Evolutionary conservation across 2,888 invertebrate species (phyloP), one percentile per base, ranked within the genome.

Genomic region (Myopa tessellatipennis): DNA sequence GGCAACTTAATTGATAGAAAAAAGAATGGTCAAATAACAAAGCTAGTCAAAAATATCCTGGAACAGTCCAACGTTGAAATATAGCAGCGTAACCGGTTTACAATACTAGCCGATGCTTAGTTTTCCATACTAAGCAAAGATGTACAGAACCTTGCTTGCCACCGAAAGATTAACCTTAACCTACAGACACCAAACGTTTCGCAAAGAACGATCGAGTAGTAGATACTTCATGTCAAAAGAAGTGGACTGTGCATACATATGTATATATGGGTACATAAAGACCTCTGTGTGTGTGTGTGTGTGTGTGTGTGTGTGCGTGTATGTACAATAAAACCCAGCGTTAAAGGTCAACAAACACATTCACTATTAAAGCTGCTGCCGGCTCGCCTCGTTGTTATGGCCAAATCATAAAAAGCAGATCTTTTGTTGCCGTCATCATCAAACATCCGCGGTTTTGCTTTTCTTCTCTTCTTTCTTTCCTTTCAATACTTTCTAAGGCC

Each of bases 261-360:
- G 8, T 38, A 68, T 34, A 40, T 16, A 55, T 65, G 38, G 58
- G 16, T 26, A 70, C 14, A 26, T 50, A 34, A 7, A 8, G 38
- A 45, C 68, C 45, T 71, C 26, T 26, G 52, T 55, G 4, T 50
- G 10, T 38, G 40, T 61, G 52, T 65, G 70, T 77, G 77, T 79
- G 71, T 76, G 38, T 52, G 73, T 58, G n/a, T 55, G 58, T 36
- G 72, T 74, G 71, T 68, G 40, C 26, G 67, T 71, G 38, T 63
- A 65, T 8, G 61, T 26, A 61, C n/a, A 26, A 26, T 45, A 61
- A 26, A 10, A 10, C 8, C 34, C 26, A 61, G 10, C 26, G 4
- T 18, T n/a, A 8, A 26, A 26, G 61, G 14, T 61, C 61, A 61
- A 61, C 61, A 61, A 61, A 61, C 61, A 61, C 61, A 61, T 61